Percentiles rank a stretch among this genome's conserved stretches.
Evolutionary conservation across 2,797 vertebrate genomes (phyloP).

Genomic region (Meda fulgida): DNA sequence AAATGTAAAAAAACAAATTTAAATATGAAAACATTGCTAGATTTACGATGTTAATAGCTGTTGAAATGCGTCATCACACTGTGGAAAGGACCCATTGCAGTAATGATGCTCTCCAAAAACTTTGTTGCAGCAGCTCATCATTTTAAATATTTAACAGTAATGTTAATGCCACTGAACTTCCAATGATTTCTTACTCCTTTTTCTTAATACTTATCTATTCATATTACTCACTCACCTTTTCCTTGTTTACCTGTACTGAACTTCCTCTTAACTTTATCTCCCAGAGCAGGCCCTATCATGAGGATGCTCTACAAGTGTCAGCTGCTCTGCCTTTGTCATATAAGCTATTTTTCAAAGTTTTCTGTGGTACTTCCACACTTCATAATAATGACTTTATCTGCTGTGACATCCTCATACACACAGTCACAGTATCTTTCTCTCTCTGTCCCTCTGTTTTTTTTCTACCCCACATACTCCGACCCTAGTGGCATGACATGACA

Average conservation of each 20-base stretch:
- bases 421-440: conserved; percentile 1
- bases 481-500: conserved; percentile 32
- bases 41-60: not conserved
- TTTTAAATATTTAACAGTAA: not conserved
- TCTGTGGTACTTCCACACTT: not conserved
- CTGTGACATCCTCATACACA: conserved; percentile 6
- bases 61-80: not conserved
- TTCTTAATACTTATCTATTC: not conserved
- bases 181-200: not conserved
- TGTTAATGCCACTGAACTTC: not conserved
- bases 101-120: not conserved
- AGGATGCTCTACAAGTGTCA: no score
- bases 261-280: conserved; percentile 2
- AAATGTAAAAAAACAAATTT: not conserved
- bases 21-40: not conserved
- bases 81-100: not conserved
- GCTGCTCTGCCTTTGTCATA: not conserved
- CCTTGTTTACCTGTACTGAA: not conserved
- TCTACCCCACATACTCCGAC: not conserved
- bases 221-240: no score
- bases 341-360: not conserved
- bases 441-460: not conserved
- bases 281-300: not conserved
- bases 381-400: not conserved
- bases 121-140: no score